These are phyloP conservation scores for Trissoscelio sp. DNA, from an alignment of 2,888 invertebrate genomes.

Conservation along the genomic window DNA sequence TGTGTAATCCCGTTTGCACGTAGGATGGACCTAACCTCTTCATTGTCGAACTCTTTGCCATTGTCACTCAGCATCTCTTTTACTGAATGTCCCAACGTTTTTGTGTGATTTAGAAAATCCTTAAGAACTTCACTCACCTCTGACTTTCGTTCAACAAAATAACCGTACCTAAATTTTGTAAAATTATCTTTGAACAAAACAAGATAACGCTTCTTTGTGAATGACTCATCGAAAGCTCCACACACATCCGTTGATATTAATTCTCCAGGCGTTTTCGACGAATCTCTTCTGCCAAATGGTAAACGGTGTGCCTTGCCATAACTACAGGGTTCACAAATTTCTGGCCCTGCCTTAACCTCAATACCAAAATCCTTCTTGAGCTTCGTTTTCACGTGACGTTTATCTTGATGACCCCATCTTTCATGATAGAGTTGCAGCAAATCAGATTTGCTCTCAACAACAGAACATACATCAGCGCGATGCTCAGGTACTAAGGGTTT, in stretches of 20 bases:
- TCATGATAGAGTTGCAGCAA: constrained; percentile 74
- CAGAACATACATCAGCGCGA: constrained; percentile 28
- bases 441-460: constrained; percentile 40
- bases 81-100: constrained; percentile 71
- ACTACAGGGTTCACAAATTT: constrained; percentile 73
- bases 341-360: constrained; percentile 66
- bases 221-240: constrained; percentile 70
- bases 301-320: constrained; percentile 74
- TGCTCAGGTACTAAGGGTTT: constrained; percentile 68
- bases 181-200: constrained; percentile 68
- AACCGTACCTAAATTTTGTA: constrained; percentile 73
- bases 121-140: constrained; percentile 70
- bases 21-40: constrained; percentile 70
- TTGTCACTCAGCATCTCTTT: constrained; percentile 75
- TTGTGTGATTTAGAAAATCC: constrained; percentile 70
- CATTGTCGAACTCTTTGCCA: constrained; percentile 75
- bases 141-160: constrained; percentile 70
- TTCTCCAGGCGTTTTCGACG: constrained; percentile 70
- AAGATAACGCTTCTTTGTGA: constrained; percentile 63
- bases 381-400: constrained; percentile 73
- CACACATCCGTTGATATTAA: constrained; percentile 73
- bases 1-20: constrained; percentile 65
- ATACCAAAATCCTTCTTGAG: constrained; percentile 72
- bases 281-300: constrained; percentile 72
- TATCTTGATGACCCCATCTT: constrained; percentile 78